phyloP scores from a whole-genome alignment of 2,113 vertebrate species.

The Antigone vipio region DNA sequence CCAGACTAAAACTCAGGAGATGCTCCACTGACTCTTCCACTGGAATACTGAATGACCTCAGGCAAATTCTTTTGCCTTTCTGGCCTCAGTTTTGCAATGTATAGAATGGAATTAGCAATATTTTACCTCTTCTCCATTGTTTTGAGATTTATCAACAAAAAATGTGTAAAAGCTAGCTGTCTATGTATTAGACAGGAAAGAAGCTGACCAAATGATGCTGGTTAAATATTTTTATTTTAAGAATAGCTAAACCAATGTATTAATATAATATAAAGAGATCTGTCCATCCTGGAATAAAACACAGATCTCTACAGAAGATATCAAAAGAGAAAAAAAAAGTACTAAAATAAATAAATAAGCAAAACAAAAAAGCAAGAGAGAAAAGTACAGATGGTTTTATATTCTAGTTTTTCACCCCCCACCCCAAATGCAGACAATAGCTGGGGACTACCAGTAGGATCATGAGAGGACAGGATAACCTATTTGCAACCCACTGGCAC shows the following conservation, averaged over 20 bases:
- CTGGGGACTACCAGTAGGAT: neutral
- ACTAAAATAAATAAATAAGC: neutral
- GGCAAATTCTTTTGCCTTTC: neutral
- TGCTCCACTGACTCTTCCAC: slow-evolving; percentile 1
- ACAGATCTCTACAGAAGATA: neutral
- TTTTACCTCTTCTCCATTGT: neutral
- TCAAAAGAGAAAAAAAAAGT: neutral
- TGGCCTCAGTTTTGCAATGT: neutral
- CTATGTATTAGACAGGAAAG: neutral
- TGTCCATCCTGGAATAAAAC: neutral
- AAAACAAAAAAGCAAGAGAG: neutral
- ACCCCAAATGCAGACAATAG: neutral
- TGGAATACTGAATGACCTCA: neutral
- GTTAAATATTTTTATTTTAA: neutral
- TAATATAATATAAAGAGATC: neutral
- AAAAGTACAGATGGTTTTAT: neutral
- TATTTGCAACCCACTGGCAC: neutral
- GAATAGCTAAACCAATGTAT: neutral
- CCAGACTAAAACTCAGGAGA: neutral
- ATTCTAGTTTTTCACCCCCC: neutral
- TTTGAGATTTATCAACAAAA: neutral
- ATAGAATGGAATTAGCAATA: neutral
- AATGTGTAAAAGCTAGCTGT: neutral
- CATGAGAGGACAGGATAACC: neutral
- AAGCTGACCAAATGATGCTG: neutral